Base-by-base conservation (phyloP, 2,113 vertebrate species). In the Sinocyclocheilus maitianheensis region DNA sequence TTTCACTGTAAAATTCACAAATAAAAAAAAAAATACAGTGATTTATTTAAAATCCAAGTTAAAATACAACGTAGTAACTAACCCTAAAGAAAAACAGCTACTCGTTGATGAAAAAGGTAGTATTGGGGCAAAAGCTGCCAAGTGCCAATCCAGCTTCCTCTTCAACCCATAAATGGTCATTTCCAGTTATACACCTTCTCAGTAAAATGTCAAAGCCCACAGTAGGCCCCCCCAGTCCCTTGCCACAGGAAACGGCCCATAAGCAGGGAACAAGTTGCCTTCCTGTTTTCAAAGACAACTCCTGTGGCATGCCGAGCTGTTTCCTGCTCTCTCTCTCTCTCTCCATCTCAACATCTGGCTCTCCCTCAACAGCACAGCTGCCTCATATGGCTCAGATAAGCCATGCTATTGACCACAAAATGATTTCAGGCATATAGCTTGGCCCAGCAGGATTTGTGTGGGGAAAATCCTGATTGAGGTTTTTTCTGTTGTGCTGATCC, bases 261-360 rank as follows among this genome's bases (percentile, higher is more conserved):
- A 89, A 93, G 95, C 93, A 91, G 94, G 94, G 95, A 96, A 97
- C 96, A 97, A 97, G 94, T 88, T 92, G 92, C 90, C 95, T 99
- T 98, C 97, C 97, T 99, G 97, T 98, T 98, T 98, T 94, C 30
- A 94, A 91, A 96, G 94, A 93, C 91, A 91, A 94, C 95, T 95
- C 93, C 91, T 92, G 92, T 93, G 93, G 95, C 95, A 94, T 92
- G 95, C 93, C 92, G 94, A 95, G 93, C 86, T 55, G 91, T 91
- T 95, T 94, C 94, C 94, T 94, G 92, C 89, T 91, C 83, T 40
- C 71, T 30, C 89, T 91, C 84, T 40, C 89, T 86, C 76, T 55
- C 89, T 72, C 18, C 2, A 30, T 30, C 30, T 30, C 2, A 72
- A 96, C 95, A 96, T 96, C 94, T 95, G 96, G 94, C 92, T 94